Evolutionary conservation across 2,888 invertebrate genomes (phyloP).

Genomic region (Rhogogaster chlorosoma): DNA sequence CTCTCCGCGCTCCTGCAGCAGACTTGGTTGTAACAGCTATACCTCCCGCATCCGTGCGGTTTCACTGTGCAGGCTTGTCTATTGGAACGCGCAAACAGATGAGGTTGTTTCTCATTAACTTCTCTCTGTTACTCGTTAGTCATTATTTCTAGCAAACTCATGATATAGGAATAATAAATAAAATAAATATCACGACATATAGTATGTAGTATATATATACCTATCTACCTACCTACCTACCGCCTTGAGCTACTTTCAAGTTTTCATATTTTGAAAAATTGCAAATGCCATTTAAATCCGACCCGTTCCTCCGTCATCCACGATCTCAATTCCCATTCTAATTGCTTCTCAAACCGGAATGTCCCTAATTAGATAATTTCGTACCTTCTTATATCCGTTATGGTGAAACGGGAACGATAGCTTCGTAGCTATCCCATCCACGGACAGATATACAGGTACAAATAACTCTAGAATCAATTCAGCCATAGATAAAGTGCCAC

Average conservation of each 20-base stretch:
- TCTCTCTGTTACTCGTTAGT: slow-evolving; percentile 27
- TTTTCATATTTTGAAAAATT: slow-evolving; percentile 25
- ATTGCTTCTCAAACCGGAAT: neutral
- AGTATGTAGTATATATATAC: no score
- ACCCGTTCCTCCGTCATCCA: neutral
- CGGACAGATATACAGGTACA: neutral
- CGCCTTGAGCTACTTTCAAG: slow-evolving; percentile 42
- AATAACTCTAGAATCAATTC: neutral
- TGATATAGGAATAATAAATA: neutral
- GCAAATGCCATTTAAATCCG: neutral
- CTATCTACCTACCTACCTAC: neutral
- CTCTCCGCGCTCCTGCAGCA: neutral
- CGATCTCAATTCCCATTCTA: slow-evolving; percentile 14
- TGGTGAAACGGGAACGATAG: neutral
- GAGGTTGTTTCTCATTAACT: slow-evolving; percentile 38
- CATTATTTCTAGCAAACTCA: slow-evolving; percentile 10
- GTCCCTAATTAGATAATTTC: slow-evolving; percentile 24
- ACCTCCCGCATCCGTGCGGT: neutral
- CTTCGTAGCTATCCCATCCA: neutral
- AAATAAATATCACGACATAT: slow-evolving; percentile 23
- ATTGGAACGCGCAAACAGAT: neutral
- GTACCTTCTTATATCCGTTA: neutral
- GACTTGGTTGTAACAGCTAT: neutral
- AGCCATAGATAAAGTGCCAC: neutral
- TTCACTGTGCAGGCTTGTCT: neutral